A percentile compares a stretch with the other conserved stretches of the same genome.
phyloP scores from a whole-genome alignment of 2,888 invertebrate species.

The Charanyca ferruginea region DNA sequence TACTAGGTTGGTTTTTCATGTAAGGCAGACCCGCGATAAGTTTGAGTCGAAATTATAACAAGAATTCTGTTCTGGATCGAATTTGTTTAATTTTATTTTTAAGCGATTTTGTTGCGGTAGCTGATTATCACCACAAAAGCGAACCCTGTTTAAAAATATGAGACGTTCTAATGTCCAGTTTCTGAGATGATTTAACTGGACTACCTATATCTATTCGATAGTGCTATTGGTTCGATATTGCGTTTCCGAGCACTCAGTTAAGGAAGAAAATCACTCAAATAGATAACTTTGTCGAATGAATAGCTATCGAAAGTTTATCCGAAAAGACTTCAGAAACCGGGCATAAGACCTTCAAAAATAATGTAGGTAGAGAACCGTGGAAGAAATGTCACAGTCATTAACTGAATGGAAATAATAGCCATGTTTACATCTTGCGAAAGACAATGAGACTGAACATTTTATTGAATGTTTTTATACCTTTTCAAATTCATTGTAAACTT shows the following conservation, averaged over 20 bases:
- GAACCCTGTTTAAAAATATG: not conserved
- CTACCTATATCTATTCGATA: too few species aligned
- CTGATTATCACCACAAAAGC: constrained; percentile 2
- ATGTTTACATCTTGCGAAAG: not conserved
- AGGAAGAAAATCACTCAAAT: too few species aligned
- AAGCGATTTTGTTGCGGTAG: constrained; percentile 11
- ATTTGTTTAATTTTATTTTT: constrained; percentile 37
- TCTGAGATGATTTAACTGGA: too few species aligned
- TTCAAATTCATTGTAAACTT: too few species aligned
- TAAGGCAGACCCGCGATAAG: constrained; percentile 21
- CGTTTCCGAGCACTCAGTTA: too few species aligned
- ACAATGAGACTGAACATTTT: not conserved
- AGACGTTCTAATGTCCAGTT: not conserved
- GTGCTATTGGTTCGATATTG: too few species aligned
- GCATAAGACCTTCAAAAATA: not conserved
- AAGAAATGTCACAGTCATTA: not conserved
- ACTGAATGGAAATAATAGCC: not conserved
- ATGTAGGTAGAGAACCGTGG: not conserved
- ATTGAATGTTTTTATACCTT: too few species aligned
- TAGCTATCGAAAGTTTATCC: too few species aligned
- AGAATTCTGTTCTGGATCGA: constrained; percentile 46
- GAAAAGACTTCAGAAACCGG: too few species aligned
- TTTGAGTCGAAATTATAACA: constrained; percentile 14
- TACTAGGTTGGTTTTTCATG: constrained; percentile 40
- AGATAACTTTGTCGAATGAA: too few species aligned